Percentiles rank a stretch among this genome's conserved stretches.
phyloP scores from a whole-genome alignment of 2,113 vertebrate species.

The Craseonycteris thonglongyai region DNA sequence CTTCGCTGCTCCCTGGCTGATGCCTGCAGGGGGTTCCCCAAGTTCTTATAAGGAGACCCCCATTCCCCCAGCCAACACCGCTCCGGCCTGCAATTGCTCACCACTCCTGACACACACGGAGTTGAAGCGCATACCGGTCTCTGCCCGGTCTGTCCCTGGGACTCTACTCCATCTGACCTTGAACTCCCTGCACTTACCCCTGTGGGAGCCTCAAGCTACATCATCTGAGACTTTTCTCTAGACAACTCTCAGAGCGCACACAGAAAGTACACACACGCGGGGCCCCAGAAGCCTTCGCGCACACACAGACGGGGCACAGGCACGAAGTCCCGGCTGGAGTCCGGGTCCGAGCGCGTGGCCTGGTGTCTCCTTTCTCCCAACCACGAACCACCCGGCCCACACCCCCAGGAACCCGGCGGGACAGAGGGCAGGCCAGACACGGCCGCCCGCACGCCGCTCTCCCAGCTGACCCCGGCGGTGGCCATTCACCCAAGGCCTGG shows the following conservation, averaged over 20 bases:
- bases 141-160: background rate
- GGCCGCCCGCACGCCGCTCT: background rate
- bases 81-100: background rate
- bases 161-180: background rate
- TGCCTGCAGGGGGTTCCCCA: background rate
- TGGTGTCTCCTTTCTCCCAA: background rate
- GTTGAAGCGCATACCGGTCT: background rate
- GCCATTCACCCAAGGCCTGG: background rate
- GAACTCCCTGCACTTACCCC: conserved; percentile 1
- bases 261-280: conserved; percentile 55
- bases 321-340: conserved; percentile 75
- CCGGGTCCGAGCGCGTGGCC: background rate
- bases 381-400: background rate
- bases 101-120: background rate
- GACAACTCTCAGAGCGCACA: conserved; percentile 40
- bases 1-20: accelerated
- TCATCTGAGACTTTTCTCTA: background rate
- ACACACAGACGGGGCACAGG: conserved; percentile 61
- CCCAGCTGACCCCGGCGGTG: background rate
- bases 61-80: background rate
- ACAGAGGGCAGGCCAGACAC: background rate
- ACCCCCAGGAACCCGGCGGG: background rate
- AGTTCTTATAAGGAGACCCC: background rate
- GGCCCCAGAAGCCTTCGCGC: background rate
- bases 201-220: background rate